Conservation (phyloP, 2,888 invertebrate species). For the Archaeoteleia sp. region DNA sequence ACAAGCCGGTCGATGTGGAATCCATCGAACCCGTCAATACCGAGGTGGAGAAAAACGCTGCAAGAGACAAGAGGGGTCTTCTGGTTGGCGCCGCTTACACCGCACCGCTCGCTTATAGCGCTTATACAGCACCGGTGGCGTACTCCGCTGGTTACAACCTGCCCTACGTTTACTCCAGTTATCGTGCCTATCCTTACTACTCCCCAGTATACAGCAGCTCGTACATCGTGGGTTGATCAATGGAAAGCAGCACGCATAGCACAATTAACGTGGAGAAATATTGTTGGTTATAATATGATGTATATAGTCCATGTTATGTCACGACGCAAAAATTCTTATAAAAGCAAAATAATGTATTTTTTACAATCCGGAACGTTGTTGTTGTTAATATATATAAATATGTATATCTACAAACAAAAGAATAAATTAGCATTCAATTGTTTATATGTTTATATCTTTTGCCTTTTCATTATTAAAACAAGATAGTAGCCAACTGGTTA, state of each 20-base stretch:
- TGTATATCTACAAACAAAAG: no score
- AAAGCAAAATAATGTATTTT: neutral
- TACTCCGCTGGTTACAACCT: slow-evolving; percentile 54
- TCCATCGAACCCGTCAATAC: slow-evolving; percentile 43
- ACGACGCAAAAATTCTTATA: neutral
- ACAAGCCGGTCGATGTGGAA: slow-evolving; percentile 48
- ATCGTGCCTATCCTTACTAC: slow-evolving; percentile 60
- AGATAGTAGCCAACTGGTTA: no score
- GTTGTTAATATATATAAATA: slow-evolving; percentile 15
- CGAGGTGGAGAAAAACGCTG: slow-evolving; percentile 33
- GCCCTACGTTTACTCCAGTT: slow-evolving; percentile 60
- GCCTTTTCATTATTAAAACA: no score
- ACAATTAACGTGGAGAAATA: neutral
- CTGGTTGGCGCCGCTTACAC: slow-evolving; percentile 55
- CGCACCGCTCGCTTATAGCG: slow-evolving; percentile 58
- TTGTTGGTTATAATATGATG: neutral
- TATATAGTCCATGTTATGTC: no score
- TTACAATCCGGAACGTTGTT: slow-evolving; percentile 10
- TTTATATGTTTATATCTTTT: no score
- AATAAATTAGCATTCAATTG: no score
- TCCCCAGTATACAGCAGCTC: slow-evolving; percentile 57
- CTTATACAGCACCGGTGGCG: slow-evolving; percentile 59
- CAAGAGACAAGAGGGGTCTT: slow-evolving; percentile 64
- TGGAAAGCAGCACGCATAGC: slow-evolving; percentile 5
- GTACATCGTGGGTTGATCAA: slow-evolving; percentile 56